phyloP scores from a whole-genome alignment of 2,888 invertebrate species.

The Leptarthrus brevirostris region DNA sequence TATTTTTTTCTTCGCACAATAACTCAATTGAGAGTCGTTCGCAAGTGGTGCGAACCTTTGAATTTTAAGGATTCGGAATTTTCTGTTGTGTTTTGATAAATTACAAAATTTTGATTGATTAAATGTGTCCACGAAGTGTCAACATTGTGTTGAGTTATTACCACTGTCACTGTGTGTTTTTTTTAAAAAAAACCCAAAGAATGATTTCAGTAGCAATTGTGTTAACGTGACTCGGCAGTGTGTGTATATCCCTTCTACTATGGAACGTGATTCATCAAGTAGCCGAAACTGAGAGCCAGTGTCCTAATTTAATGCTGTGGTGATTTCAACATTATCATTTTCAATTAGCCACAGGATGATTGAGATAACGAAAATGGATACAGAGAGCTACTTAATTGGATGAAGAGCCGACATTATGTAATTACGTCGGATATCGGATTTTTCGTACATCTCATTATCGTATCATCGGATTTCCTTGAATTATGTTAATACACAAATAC shows the following conservation, averaged over 20 bases:
- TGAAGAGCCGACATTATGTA: background rate
- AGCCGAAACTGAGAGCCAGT: no score
- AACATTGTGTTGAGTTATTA: constrained; percentile 30
- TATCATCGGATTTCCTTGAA: no score
- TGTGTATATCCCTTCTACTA: background rate
- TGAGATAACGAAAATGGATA: constrained; percentile 1
- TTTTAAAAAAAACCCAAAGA: constrained; percentile 7
- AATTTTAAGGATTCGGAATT: constrained; percentile 28
- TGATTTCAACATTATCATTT: constrained; percentile 32
- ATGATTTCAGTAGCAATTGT: constrained; percentile 2
- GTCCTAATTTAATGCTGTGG: background rate
- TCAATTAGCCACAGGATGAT: constrained; percentile 4
- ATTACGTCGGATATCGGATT: no score
- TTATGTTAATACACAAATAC: no score
- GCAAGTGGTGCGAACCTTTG: background rate
- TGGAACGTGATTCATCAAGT: constrained; percentile 15
- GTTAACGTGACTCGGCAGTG: constrained; percentile 4
- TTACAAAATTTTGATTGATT: constrained; percentile 34
- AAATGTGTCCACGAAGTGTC: constrained; percentile 33
- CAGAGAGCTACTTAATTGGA: background rate
- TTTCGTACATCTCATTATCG: no score
- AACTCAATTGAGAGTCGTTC: background rate
- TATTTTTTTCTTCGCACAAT: background rate
- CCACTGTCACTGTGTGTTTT: background rate
- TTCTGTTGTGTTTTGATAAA: constrained; percentile 37